A percentile compares a stretch with the other conserved stretches of the same genome.
Conservation (phyloP, 2,113 vertebrate genomes). For the Petromus typicus region DNA sequence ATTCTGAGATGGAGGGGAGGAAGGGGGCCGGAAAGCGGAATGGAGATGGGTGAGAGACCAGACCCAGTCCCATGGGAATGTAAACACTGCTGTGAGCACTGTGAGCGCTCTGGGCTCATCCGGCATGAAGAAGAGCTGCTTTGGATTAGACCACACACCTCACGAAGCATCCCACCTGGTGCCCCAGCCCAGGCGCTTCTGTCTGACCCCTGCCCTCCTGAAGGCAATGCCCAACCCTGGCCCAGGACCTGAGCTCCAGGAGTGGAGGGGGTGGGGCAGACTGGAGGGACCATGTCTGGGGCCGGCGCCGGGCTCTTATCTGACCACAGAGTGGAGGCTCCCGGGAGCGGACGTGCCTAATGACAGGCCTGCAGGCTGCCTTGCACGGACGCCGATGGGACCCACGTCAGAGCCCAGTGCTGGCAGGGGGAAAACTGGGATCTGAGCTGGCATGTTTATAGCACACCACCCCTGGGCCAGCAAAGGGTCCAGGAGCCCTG, state of each 20-base stretch:
- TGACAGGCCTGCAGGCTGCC: not conserved
- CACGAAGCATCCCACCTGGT: no score
- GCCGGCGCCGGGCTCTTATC: not conserved
- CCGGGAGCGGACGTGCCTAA: not conserved
- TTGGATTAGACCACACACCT: no score
- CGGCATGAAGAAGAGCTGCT: not conserved
- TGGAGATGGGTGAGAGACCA: not conserved
- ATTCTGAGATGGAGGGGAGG: not conserved
- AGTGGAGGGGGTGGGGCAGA: not conserved
- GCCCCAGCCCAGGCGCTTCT: rapidly evolving
- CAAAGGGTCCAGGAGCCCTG: not conserved
- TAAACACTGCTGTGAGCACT: not conserved
- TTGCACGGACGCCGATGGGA: rapidly evolving
- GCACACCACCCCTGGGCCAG: not conserved
- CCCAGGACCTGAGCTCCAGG: rapidly evolving
- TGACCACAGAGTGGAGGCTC: not conserved
- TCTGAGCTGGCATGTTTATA: rapidly evolving
- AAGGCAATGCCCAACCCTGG: not conserved
- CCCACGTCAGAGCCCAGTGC: not conserved
- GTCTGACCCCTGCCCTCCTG: no score
- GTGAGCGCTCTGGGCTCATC: no score
- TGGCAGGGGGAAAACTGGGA: not conserved
- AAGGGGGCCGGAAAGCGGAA: not conserved
- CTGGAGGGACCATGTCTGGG: not conserved
- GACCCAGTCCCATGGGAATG: not conserved